Evolutionary conservation across 2,797 vertebrate species (phyloP), one percentile per base, ranked within the genome.

Genomic region (Sebastes aleutianus): DNA sequence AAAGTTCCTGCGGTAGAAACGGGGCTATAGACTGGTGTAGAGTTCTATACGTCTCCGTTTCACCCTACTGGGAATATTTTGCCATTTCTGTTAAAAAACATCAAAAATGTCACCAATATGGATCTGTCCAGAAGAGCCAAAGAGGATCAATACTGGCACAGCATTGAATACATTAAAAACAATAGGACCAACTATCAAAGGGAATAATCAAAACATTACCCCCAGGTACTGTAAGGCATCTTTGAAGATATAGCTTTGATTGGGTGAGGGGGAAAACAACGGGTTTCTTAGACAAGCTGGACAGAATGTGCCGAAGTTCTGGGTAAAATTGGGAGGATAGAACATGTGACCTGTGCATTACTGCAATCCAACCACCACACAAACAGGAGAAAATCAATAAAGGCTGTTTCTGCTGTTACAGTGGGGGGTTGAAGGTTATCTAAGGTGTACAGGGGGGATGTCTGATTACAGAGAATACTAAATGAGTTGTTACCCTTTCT

Each of bases 391-490:
- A 82, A 75, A 89, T 90, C 82, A 90, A 89, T 91, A 83, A 4
- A 10, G 8, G 54, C 39, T 3, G 13, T 59, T 67, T 54, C 27
- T 65, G 56, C 56, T 76, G 68, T 34, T 50, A 32, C 73, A 76
- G 31, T 16, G 9, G 79, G 68, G 39, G 53, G 24, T 11, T 54
- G 78, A 57, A 20, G 71, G 58, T 69, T 39, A 73, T 81, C 32
- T 22, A 78, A 66, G 47, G 68, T 80, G 53, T 6, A 47, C 50
- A 73, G 12, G 22, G 34, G 7, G 7, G 31, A 7, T 73, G 31
- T 62, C 57, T 84, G 72, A 89, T 93, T 61, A 94, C 56, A 93
- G 72, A 29, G 93, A 89, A 88, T 94, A 76, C 7, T 47, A 74
- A 82, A 94, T 89, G 62, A 87, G 82, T 11, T 27, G 5, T 54